phyloP scores from a whole-genome alignment of 2,113 vertebrate species.

The Xiphias gladius region DNA sequence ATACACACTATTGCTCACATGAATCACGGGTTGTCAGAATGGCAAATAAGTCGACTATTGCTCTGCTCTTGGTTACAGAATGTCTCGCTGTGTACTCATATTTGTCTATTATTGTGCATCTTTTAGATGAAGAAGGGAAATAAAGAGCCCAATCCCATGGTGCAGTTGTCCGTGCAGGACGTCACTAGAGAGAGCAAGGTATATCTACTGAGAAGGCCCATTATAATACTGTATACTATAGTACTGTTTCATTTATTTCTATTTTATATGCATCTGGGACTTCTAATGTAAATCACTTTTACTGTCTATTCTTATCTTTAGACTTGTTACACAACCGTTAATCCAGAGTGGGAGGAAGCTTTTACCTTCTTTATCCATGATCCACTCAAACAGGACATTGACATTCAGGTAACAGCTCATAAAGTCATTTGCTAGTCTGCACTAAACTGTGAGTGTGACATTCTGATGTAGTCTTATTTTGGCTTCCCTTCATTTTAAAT shows the following conservation, averaged over 20 bases:
- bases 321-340: slow-evolving; percentile 85
- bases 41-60: slow-evolving; percentile 31
- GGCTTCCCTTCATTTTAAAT: slow-evolving; percentile 1
- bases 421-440: background rate
- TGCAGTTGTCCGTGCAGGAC: slow-evolving; percentile 90
- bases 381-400: slow-evolving; percentile 88
- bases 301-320: slow-evolving; percentile 52
- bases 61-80: slow-evolving; percentile 5
- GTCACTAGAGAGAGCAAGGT: slow-evolving; percentile 92
- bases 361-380: slow-evolving; percentile 94
- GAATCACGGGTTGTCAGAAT: slow-evolving; percentile 25
- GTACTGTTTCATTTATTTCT: background rate
- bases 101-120: slow-evolving; percentile 20
- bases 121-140: slow-evolving; percentile 91
- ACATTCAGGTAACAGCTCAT: slow-evolving; percentile 65
- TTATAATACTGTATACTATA: background rate
- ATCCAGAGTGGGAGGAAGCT: slow-evolving; percentile 91
- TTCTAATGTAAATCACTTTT: background rate
- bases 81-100: slow-evolving; percentile 6
- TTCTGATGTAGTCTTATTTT: background rate
- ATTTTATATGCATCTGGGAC: background rate
- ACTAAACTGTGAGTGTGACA: background rate
- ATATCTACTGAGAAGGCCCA: background rate
- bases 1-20: slow-evolving; percentile 22
- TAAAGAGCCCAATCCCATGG: slow-evolving; percentile 92